Conservation (phyloP, 2,113 vertebrate genomes). For the Rhabdornis inornatus region DNA sequence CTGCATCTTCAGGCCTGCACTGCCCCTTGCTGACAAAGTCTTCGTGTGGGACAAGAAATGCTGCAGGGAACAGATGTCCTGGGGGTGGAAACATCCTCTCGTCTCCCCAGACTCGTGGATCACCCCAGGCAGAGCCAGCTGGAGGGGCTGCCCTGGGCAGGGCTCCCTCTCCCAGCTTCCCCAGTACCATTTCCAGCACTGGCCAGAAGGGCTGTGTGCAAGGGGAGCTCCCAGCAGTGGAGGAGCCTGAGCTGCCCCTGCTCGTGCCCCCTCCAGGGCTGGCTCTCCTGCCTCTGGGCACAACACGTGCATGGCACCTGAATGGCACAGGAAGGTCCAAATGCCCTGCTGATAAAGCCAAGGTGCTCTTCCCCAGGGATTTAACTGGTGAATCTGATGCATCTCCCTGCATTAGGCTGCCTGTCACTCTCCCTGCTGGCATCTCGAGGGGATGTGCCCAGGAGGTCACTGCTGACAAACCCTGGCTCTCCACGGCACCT, state of each 20-base stretch:
- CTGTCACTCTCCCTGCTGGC: not conserved
- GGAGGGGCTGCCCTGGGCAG: not conserved
- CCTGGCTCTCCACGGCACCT: not conserved
- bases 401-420: not conserved
- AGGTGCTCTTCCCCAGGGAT: not conserved
- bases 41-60: not conserved
- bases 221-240: not conserved
- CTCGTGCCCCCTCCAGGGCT: fast-evolving
- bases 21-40: slow-evolving; percentile 38
- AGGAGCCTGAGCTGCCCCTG: not conserved
- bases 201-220: fast-evolving
- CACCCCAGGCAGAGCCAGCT: not conserved
- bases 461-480: not conserved
- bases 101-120: not conserved
- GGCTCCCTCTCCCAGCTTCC: not conserved
- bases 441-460: not conserved
- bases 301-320: not conserved
- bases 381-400: not conserved
- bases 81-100: not conserved
- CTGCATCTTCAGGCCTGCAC: slow-evolving; percentile 7
- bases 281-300: not conserved
- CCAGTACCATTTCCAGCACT: not conserved
- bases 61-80: not conserved
- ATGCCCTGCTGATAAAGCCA: not conserved
- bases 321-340: not conserved